Evolutionary conservation across 2,797 vertebrate genomes (phyloP).

Genomic region (Cynopterus sphinx): DNA sequence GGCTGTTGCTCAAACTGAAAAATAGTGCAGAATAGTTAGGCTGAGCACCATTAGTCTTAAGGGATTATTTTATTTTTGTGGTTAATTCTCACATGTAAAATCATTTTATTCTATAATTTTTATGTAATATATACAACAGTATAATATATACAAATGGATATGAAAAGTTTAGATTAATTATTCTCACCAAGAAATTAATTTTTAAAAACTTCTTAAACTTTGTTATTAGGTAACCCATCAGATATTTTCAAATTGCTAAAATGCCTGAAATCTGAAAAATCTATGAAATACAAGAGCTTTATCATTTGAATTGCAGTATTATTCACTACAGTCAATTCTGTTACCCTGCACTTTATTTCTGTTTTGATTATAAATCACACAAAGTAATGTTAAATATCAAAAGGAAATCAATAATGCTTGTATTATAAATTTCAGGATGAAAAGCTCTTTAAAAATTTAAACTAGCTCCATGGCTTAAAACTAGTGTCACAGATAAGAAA

Average conservation of each 20-base stretch:
- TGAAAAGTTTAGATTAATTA: slow-evolving; percentile 37
- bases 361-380: slow-evolving; percentile 50
- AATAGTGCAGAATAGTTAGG: slow-evolving; percentile 1
- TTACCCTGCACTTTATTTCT: slow-evolving; percentile 9
- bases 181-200: slow-evolving; percentile 49
- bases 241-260: slow-evolving; percentile 52
- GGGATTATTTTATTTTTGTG: slow-evolving; percentile 47
- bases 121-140: background rate
- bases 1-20: slow-evolving; percentile 30
- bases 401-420: slow-evolving; percentile 39
- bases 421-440: background rate
- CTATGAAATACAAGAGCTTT: slow-evolving; percentile 11
- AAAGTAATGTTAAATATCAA: slow-evolving; percentile 24
- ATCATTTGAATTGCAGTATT: slow-evolving; percentile 37
- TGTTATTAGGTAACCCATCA: slow-evolving; percentile 30
- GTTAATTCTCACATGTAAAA: slow-evolving; percentile 43
- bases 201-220: slow-evolving; percentile 51
- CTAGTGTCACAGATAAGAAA: slow-evolving; percentile 21
- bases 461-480: background rate
- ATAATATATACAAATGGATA: background rate
- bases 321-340: slow-evolving; percentile 41
- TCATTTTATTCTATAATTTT: slow-evolving; percentile 61
- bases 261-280: slow-evolving; percentile 54
- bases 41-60: background rate
- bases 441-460: slow-evolving; percentile 35